Evolutionary conservation across 2,888 invertebrate species (phyloP), one percentile per base, ranked within the genome.

Genomic region (Phorcus lineatus): DNA sequence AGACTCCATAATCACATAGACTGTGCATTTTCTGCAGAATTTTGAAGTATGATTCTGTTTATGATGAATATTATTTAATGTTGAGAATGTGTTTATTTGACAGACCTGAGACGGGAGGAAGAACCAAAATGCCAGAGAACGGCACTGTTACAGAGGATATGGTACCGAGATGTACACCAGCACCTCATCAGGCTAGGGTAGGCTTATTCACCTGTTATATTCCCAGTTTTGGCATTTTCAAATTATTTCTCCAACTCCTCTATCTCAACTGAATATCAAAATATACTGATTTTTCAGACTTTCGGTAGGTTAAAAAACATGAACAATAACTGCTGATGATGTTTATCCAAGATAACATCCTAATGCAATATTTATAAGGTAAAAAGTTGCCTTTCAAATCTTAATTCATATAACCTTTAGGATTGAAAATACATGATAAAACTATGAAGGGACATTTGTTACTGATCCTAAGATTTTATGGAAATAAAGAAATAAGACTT

Each of bases 171-270:
- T 79, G 83, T 19, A 85, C 83, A 52, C 91, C 91, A 36, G 86
- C 89, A 19, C 91, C 91, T n/a, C 89, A 90, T 74, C 83, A 82
- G 52, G 82, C 89, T 22, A 88, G 88, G 87, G 90, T 90, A 67
- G 53, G 78, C 76, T 36, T 17, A 28, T 28, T 13, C 54, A 28
- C 19, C n/a, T 81, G 16, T 77, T 1, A 13, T 24, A 53, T 53
- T 31, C 31, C 22, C 7, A 11, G 47, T 47, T 36, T 52, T 16
- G 47, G 36, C 36, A 36, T 36, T 36, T 36, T 36, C 36, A 36
- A 36, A 4, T 4, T 36, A 4, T 36, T 36, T 36, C 2, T 4
- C 36, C 7, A 36, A 36, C 36, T 7, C 2, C n/a, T n/a, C n/a
- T n/a, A n/a, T n/a, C n/a, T 36, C 7, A 36, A 36, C 36, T 36